Percentiles rank a stretch among this genome's conserved stretches.
Evolutionary conservation across 2,797 vertebrate genomes (phyloP).

Genomic region (Protosalanx chinensis): DNA sequence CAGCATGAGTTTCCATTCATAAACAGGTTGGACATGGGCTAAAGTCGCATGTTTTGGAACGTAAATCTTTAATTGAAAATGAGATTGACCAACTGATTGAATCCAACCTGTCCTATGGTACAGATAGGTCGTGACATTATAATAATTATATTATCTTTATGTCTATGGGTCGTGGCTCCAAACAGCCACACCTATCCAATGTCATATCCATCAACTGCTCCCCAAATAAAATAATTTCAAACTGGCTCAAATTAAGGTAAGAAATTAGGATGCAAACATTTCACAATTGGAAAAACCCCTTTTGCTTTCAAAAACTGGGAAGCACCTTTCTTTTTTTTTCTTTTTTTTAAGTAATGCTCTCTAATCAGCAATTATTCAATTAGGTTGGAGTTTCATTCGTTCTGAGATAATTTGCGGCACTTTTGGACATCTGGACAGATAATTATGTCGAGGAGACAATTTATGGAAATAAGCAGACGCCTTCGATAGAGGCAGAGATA

Average conservation of each 20-base stretch:
- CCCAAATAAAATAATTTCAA: too few species aligned
- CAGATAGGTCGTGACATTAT: too few species aligned
- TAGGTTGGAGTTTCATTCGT: slow-evolving; percentile 84
- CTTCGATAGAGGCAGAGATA: slow-evolving; percentile 63
- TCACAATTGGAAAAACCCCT: slow-evolving; percentile 15
- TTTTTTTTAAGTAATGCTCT: slow-evolving; percentile 19
- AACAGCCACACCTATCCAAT: not conserved
- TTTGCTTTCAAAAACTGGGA: slow-evolving; percentile 24
- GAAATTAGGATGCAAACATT: not conserved
- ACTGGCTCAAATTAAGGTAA: not conserved
- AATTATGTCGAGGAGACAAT: slow-evolving; percentile 84
- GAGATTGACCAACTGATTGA: slow-evolving; percentile 21
- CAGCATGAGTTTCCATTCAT: not conserved
- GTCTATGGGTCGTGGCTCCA: too few species aligned
- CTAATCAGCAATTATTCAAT: slow-evolving; percentile 98
- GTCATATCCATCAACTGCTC: slow-evolving; percentile 14
- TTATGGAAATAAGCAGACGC: slow-evolving; percentile 90
- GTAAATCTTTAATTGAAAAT: slow-evolving; percentile 33
- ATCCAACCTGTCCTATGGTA: too few species aligned
- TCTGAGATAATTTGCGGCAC: slow-evolving; percentile 84
- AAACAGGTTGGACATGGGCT: not conserved
- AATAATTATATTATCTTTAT: too few species aligned
- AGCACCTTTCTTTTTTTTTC: slow-evolving; percentile 17
- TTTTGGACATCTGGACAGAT: slow-evolving; percentile 93
- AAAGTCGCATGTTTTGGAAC: not conserved